Percentiles rank a stretch among this genome's conserved stretches.
Evolutionary conservation across 2,797 vertebrate genomes (phyloP).

Genomic region (Chelonia mydas): DNA sequence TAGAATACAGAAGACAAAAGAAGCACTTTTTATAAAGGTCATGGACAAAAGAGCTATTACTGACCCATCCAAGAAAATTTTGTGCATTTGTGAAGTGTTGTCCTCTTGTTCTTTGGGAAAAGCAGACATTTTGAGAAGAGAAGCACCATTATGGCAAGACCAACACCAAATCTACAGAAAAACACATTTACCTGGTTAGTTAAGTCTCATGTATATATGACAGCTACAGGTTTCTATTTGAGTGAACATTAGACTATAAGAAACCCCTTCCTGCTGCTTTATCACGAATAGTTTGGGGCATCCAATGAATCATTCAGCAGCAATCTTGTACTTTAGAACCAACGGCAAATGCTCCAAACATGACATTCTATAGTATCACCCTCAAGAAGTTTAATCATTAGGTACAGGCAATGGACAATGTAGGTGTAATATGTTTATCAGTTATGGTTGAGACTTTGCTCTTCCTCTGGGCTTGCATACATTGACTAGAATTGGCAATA

Average conservation of each 20-base stretch:
- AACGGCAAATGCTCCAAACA: neutral
- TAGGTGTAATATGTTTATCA: neutral
- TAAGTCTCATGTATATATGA: neutral
- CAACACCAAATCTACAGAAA: slow-evolving; percentile 90
- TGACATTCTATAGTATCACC: neutral
- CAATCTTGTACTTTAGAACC: neutral
- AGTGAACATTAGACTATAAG: neutral
- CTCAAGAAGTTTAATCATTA: neutral
- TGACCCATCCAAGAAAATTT: slow-evolving; percentile 86
- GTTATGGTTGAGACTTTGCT: neutral
- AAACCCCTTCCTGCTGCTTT: neutral
- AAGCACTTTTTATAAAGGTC: slow-evolving; percentile 60
- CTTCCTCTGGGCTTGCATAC: neutral
- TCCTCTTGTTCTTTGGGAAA: slow-evolving; percentile 87
- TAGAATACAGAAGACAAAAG: slow-evolving; percentile 51
- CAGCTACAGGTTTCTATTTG: neutral
- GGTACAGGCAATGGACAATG: neutral
- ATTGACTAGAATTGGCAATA: neutral
- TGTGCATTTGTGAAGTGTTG: slow-evolving; percentile 78
- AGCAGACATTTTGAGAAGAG: slow-evolving; percentile 88
- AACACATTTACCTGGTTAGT: slow-evolving; percentile 24
- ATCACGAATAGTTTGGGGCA: neutral
- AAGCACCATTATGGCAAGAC: slow-evolving; percentile 88
- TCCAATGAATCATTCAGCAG: neutral
- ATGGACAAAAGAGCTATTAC: slow-evolving; percentile 75